Base-by-base conservation (phyloP, 92 coral and sea anemone species). In the Palythoa heliodiscus region DNA sequence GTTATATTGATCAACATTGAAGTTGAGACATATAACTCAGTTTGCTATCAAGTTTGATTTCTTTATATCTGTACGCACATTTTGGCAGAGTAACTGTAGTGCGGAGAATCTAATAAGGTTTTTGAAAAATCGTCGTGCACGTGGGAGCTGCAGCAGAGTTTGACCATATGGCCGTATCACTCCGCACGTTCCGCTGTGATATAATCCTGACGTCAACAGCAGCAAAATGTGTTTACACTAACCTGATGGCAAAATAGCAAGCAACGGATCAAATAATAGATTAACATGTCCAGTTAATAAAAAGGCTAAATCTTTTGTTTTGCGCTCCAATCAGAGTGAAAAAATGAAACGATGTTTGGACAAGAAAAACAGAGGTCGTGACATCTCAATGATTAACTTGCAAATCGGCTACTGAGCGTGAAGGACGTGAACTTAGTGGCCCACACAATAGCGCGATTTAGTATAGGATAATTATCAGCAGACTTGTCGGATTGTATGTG, bases 321-420 rank as follows among this genome's bases (percentile, higher is more conserved):
- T 12, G 9, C 54, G 55, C 80, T 77, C 92, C 92, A 89, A 89
- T 89, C 79, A 82, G 79, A 77, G 17, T 77, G 78, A 86, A 89
- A 85, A 23, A 57, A 85, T 43, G 50, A 8, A 43, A 43, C 84
- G 71, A 67, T 75, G 86, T 83, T 77, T 75, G 58, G 57, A 86
- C 74, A 82, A n/a, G 22, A 48, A 2, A 73, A 63, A 53, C 61
- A 80, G 58, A 66, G 84, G 84, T 80, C 83, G 72, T 67, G 84
- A 80, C 73, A 80, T 23, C 23, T 37, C 54, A 11, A 76, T 55
- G 24, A 37, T 29, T 76, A 63, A 76, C 29, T 76, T 40, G 17
- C 70, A 24, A 40, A 40, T 13, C 8, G 84, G 58, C 54, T 60
- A 10, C 39, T 38, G 84, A 80, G 74, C 73, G n/a, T 14, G 61